Evolutionary conservation across 2,797 vertebrate species (phyloP).

Genomic region (Echeneis naucrates): DNA sequence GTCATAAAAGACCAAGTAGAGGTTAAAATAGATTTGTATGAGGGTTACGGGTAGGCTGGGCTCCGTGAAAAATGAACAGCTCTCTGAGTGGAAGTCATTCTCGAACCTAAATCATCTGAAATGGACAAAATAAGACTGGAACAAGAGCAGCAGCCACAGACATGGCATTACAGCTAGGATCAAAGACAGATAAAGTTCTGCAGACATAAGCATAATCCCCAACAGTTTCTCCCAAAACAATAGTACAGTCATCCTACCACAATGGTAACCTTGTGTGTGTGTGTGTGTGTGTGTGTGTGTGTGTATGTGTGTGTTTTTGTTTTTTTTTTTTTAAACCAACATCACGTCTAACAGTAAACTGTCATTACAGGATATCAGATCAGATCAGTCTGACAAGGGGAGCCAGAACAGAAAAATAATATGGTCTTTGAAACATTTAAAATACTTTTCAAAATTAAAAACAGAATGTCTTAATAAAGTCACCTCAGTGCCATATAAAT

Average conservation of each 20-base stretch:
- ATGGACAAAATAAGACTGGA: not conserved
- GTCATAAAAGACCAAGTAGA: conserved; percentile 5
- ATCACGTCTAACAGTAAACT: conserved; percentile 45
- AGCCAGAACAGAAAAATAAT: not conserved
- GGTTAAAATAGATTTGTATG: not conserved
- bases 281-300: too few relatives aligned
- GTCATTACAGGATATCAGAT: conserved; percentile 34
- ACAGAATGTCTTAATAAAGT: not conserved
- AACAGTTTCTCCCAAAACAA: conserved; percentile 52
- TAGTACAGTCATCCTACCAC: conserved; percentile 34
- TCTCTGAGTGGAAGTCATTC: conserved; percentile 28
- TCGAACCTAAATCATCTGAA: conserved; percentile 18
- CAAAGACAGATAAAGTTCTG: conserved; percentile 51
- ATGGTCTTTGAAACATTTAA: conserved; percentile 10
- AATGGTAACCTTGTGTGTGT: conserved; percentile 45
- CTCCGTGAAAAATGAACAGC: not conserved
- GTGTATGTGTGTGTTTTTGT: too few relatives aligned
- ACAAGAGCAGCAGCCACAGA: conserved; percentile 31
- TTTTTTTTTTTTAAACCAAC: conserved; percentile 25
- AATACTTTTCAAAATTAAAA: conserved; percentile 9
- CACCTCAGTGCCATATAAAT: not conserved
- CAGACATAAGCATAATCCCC: conserved; percentile 26
- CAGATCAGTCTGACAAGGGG: conserved; percentile 16
- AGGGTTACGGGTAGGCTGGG: not conserved
- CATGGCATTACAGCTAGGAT: conserved; percentile 48